Evolutionary conservation across 2,888 invertebrate genomes (phyloP), one percentile per base, ranked within the genome.

Genomic region (Hofmannophila pseudospretella): DNA sequence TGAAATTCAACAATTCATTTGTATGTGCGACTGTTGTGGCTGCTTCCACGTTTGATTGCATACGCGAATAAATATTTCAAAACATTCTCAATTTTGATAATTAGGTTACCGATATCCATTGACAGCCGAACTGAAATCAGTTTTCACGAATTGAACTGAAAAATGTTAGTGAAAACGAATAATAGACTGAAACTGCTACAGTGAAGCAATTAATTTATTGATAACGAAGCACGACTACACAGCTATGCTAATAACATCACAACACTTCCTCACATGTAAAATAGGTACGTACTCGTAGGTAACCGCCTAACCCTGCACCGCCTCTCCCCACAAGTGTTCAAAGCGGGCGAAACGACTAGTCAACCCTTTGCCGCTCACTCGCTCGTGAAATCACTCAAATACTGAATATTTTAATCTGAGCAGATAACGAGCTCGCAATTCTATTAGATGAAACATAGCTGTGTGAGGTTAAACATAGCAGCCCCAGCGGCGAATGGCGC

Each of bases 381-480:
- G 74, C 72, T 85, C 86, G 86, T 86, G 81, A 86, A 86, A 86
- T 86, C 86, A 86, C 85, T 86, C 86, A 85, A 86, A 86, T 86
- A 85, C 85, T 86, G 85, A 86, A 86, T 86, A 86, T 86, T 86
- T 86, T 86, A 86, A 86, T 86, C 86, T 85, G 84, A 77, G 74
- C 85, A 85, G 84, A 86, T 86, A 86, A 86, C 86, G 82, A 86
- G 86, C 78, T 84, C 76, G 77, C 82, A 82, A 85, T 86, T 84
- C 82, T 86, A 84, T 86, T 86, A 84, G 82, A 85, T 78, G 84
- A 73, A 81, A 80, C 80, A 79, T 78, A 75, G 80, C 80, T 74
- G 67, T 74, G 73, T 72, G 77, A 81, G 72, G 76, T 79, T 80
- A 76, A 79, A 78, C 72, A 73, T 52, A 56, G 45, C 52, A 44